Evolutionary conservation across 30 jellyfish, hydroid and myxozoan species (phyloP).

Genomic region (Sanderia malayensis): DNA sequence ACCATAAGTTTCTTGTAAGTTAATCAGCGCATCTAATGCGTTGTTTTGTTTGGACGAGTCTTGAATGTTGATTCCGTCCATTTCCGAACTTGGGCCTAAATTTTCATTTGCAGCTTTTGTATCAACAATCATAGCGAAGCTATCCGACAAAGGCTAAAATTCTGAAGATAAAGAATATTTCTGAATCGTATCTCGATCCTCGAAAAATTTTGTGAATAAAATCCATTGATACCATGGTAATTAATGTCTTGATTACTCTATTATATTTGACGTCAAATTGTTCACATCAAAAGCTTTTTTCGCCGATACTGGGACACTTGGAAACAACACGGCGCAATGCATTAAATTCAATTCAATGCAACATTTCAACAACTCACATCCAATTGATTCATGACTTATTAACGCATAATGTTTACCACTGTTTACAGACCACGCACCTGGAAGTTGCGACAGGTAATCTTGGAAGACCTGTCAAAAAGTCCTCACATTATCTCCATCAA

Average conservation of each 20-base stretch:
- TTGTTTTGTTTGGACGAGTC: slow-evolving; percentile 23
- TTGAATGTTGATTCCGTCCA: slow-evolving; percentile 37
- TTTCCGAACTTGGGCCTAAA: slow-evolving; percentile 69
- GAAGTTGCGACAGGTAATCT: too few relatives aligned
- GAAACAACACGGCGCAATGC: slow-evolving; percentile 3
- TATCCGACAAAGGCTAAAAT: not conserved
- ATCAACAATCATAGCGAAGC: slow-evolving; percentile 36
- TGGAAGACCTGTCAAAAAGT: too few relatives aligned
- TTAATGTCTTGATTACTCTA: slow-evolving; percentile 31
- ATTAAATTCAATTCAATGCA: not conserved
- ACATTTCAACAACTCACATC: not conserved
- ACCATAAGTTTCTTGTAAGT: slow-evolving; percentile 38
- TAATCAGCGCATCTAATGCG: slow-evolving; percentile 33
- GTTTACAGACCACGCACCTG: too few relatives aligned
- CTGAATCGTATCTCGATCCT: not conserved
- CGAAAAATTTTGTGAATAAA: not conserved
- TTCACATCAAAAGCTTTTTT: not conserved
- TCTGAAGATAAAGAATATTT: not conserved
- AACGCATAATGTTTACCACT: too few relatives aligned
- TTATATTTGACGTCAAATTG: slow-evolving; percentile 35
- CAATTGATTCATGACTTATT: too few relatives aligned
- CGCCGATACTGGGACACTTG: not conserved
- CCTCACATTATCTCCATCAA: too few relatives aligned
- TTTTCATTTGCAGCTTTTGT: slow-evolving; percentile 12
- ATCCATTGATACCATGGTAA: slow-evolving; percentile 46